Percentiles rank a stretch among this genome's conserved stretches.
These are phyloP conservation scores for Euzophera pinguis DNA, from an alignment of 2,888 invertebrate species.

Conservation along the genomic window DNA sequence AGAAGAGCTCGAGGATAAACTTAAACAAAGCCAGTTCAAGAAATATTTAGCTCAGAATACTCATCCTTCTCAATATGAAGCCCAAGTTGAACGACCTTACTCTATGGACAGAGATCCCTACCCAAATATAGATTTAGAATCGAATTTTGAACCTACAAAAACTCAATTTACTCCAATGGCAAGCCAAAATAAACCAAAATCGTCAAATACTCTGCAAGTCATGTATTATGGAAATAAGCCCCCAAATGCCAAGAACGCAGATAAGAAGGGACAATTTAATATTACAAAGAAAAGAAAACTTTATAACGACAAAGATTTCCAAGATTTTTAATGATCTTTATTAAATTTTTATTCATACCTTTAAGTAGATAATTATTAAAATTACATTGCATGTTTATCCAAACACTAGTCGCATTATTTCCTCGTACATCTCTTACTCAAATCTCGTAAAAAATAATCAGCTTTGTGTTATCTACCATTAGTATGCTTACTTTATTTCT, in stretches of 20 bases:
- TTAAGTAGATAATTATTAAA: slow-evolving; percentile 8
- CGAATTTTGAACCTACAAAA: slow-evolving; percentile 33
- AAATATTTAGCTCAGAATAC: slow-evolving; percentile 58
- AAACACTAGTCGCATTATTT: not conserved
- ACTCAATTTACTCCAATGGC: slow-evolving; percentile 22
- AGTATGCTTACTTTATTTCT: slow-evolving; percentile 1
- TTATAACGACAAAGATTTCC: slow-evolving; percentile 62
- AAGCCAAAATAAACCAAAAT: slow-evolving; percentile 40
- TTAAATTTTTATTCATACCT: too few relatives aligned
- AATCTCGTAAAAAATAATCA: too few relatives aligned
- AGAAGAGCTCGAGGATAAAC: slow-evolving; percentile 69
- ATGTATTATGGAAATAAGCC: slow-evolving; percentile 53
- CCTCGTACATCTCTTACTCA: slow-evolving; percentile 1
- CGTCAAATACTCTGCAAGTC: slow-evolving; percentile 50
- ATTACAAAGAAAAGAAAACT: slow-evolving; percentile 69
- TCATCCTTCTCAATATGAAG: slow-evolving; percentile 51
- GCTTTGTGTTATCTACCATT: too few relatives aligned
- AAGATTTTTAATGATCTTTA: slow-evolving; percentile 51
- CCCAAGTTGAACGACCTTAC: slow-evolving; percentile 61
- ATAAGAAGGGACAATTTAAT: slow-evolving; percentile 62
- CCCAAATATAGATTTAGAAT: slow-evolving; percentile 32
- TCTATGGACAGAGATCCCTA: slow-evolving; percentile 46
- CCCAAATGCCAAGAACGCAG: slow-evolving; percentile 30
- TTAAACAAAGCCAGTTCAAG: slow-evolving; percentile 67
- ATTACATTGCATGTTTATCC: slow-evolving; percentile 8